Conservation (phyloP, 2,888 invertebrate genomes). For the Dicyrtoma fusca region DNA sequence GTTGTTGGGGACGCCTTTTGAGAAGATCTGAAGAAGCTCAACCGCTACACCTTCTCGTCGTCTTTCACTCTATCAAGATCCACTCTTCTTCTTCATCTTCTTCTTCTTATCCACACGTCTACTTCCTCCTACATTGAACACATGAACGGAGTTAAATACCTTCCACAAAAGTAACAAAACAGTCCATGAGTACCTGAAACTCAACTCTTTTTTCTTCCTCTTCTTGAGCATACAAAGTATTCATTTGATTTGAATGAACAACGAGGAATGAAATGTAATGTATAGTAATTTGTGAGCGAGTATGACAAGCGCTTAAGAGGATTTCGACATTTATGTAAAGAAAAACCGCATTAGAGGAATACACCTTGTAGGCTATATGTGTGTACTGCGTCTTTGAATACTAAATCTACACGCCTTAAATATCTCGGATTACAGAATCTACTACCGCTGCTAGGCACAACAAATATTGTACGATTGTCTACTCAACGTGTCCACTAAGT, state of each 20-base stretch:
- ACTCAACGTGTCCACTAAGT: too few relatives aligned
- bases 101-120: background rate
- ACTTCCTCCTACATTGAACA: background rate
- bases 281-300: slow-evolving; percentile 19
- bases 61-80: background rate
- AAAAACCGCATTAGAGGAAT: too few relatives aligned
- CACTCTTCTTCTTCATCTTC: background rate
- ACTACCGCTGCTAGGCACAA: too few relatives aligned
- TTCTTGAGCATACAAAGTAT: background rate
- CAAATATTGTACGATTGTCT: too few relatives aligned
- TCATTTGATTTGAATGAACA: slow-evolving; percentile 12
- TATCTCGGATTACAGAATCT: too few relatives aligned
- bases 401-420: too few relatives aligned
- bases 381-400: too few relatives aligned
- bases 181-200: slow-evolving; percentile 2
- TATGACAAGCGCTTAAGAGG: slow-evolving; percentile 18
- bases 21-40: slow-evolving; percentile 28
- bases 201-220: background rate
- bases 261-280: slow-evolving; percentile 19
- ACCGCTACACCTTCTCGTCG: slow-evolving; percentile 21
- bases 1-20: slow-evolving; percentile 29
- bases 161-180: slow-evolving; percentile 13
- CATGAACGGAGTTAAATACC: slow-evolving; percentile 5
- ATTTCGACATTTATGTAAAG: slow-evolving; percentile 11
- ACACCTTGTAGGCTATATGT: too few relatives aligned